Base-by-base conservation (phyloP, 2,113 vertebrate species). In the Chroicocephalus ridibundus region DNA sequence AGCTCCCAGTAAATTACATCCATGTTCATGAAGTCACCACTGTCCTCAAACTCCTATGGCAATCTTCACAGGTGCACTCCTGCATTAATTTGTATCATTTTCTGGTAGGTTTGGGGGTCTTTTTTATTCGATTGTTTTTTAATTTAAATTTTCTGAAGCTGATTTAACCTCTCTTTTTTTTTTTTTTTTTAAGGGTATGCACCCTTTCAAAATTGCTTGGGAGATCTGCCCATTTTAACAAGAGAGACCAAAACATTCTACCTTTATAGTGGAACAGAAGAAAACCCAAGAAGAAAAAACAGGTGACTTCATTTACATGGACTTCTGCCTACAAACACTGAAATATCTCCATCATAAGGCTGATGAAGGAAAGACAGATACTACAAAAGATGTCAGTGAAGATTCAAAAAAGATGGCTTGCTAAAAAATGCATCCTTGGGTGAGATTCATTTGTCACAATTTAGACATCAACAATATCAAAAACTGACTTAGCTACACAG, bases 1-100 rank as follows among this genome's bases (percentile, higher is more conserved):
- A 90, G 71, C 70, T 88, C 44, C 44, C 36, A 61, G 71, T 69
- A 93, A 93, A 90, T 92, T 38, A 77, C 40, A 88, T 57, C 54
- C 15, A 36, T 13, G 65, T 78, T 93, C 61, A 66, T 40, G 36
- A 82, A 90, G 85, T 82, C 54, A 90, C 52, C 92, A 80, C 36
- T 61, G 42, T 57, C 66, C 66, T 57, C 58, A 85, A 92, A 85
- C 31, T 46, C 51, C 49, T 71, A 55, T 9, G 27, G 40, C 34
- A 92, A 80, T 57, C 40, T 61, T 82, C 11, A 12, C 34, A 94
- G 75, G 36, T 38, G 57, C 40, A 76, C 40, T 82, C 32, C 52
- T 76, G 52, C 36, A 85, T 44, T 34, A 79, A 60, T 36, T 72
- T 64, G 4, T 64, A 76, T 40, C 1, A 24, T 72, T 80, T 79